These are phyloP conservation scores for Loripinus fragilis DNA, from an alignment of 2,888 invertebrate genomes.

Conservation along the genomic window DNA sequence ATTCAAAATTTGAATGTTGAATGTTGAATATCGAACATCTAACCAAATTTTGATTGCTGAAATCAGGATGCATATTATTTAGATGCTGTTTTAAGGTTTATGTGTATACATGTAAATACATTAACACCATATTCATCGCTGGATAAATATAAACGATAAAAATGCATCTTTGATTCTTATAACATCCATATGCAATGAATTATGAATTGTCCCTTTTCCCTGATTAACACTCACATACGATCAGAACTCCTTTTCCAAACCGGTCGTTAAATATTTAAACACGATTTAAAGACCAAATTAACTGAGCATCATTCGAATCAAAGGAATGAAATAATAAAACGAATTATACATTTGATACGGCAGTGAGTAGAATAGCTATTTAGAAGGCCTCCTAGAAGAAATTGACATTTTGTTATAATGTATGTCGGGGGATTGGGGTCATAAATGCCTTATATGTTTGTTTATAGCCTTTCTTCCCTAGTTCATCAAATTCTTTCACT, in stretches of 20 bases:
- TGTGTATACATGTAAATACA: no score
- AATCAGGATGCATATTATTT: no score
- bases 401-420: slow-evolving; percentile 30
- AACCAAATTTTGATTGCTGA: no score
- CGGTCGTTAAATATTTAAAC: slow-evolving; percentile 13
- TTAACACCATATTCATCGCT: no score
- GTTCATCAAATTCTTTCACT: slow-evolving; percentile 38
- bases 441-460: slow-evolving; percentile 57
- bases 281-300: slow-evolving; percentile 15
- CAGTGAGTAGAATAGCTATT: background rate
- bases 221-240: background rate
- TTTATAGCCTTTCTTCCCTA: slow-evolving; percentile 50
- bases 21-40: no score
- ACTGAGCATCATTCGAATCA: slow-evolving; percentile 15
- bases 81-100: no score
- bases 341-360: slow-evolving; percentile 13
- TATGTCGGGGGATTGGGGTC: background rate
- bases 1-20: no score
- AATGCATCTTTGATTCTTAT: no score
- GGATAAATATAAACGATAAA: no score
- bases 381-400: slow-evolving; percentile 2
- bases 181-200: no score
- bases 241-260: background rate
- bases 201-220: no score
- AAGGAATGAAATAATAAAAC: slow-evolving; percentile 16